phyloP scores from a whole-genome alignment of 2,888 invertebrate species.

The Achlya flavicornis region DNA sequence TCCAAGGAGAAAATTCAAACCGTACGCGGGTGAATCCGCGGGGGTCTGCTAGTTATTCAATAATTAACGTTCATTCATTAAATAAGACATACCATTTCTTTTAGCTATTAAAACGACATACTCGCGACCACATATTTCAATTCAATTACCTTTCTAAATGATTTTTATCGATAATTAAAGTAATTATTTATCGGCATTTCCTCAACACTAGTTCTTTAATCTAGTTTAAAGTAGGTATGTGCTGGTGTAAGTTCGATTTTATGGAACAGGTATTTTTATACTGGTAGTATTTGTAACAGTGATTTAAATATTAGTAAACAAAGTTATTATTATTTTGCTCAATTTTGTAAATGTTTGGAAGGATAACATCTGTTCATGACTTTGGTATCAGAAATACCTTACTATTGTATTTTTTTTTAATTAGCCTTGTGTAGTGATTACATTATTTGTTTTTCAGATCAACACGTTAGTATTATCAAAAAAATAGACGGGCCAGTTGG shows the following conservation, averaged over 20 bases:
- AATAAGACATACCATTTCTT: background rate
- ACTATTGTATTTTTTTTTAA: no score
- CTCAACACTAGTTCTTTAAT: background rate
- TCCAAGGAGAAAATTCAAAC: no score
- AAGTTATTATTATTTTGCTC: no score
- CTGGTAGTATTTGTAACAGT: background rate
- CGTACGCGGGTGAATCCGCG: no score
- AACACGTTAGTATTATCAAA: no score
- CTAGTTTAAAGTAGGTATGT: background rate
- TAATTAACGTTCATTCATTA: constrained; percentile 3
- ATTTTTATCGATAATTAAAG: constrained; percentile 1
- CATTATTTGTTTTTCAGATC: no score
- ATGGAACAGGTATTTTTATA: constrained; percentile 10
- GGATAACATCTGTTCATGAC: no score
- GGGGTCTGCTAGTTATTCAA: background rate
- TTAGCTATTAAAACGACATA: background rate
- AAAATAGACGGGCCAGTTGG: no score
- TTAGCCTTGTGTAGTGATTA: no score
- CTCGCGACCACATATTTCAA: background rate
- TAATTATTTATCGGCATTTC: constrained; percentile 1
- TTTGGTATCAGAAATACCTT: no score
- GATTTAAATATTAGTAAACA: background rate
- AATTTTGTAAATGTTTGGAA: no score
- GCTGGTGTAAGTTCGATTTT: background rate
- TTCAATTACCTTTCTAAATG: background rate